A percentile compares a stretch with the other conserved stretches of the same genome.
These are phyloP conservation scores for Temnothorax ravouxi DNA, from an alignment of 2,888 invertebrate species.

Conservation along the genomic window DNA sequence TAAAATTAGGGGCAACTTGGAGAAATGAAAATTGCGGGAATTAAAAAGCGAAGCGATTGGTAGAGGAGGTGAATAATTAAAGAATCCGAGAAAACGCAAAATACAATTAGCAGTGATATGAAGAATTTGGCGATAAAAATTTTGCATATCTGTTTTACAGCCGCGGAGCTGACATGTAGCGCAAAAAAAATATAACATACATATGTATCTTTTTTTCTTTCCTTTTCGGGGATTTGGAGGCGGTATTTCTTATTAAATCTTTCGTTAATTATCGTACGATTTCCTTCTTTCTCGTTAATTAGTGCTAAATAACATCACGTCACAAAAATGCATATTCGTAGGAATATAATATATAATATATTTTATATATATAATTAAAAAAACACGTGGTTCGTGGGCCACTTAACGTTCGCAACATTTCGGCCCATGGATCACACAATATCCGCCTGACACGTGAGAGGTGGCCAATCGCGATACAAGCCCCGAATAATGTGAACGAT, in stretches of 20 bases:
- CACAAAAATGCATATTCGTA: slow-evolving; percentile 88
- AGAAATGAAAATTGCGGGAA: slow-evolving; percentile 80
- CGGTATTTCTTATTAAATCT: slow-evolving; percentile 64
- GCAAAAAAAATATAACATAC: slow-evolving; percentile 70
- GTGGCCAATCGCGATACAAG: slow-evolving; percentile 75
- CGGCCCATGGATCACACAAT: slow-evolving; percentile 84
- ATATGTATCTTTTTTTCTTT: slow-evolving; percentile 66
- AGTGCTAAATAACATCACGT: slow-evolving; percentile 89
- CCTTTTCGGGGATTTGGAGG: slow-evolving; percentile 64
- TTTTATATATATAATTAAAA: slow-evolving; percentile 88
- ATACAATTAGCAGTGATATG: slow-evolving; percentile 69
- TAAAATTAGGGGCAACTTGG: slow-evolving; percentile 84
- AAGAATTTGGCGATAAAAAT: slow-evolving; percentile 73
- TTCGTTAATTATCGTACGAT: slow-evolving; percentile 59
- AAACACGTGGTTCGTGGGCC: slow-evolving; percentile 81
- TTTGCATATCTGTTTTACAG: slow-evolving; percentile 66
- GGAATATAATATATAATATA: slow-evolving; percentile 94
- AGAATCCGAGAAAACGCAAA: slow-evolving; percentile 74
- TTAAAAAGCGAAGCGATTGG: slow-evolving; percentile 85
- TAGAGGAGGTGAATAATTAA: slow-evolving; percentile 79
- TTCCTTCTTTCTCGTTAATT: slow-evolving; percentile 75
- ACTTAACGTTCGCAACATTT: slow-evolving; percentile 80
- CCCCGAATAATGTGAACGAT: slow-evolving; percentile 42
- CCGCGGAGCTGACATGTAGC: slow-evolving; percentile 78
- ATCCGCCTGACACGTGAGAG: slow-evolving; percentile 80